Conservation (phyloP, 1,140 invertebrate genomes). For the Bombus waltoni region DNA sequence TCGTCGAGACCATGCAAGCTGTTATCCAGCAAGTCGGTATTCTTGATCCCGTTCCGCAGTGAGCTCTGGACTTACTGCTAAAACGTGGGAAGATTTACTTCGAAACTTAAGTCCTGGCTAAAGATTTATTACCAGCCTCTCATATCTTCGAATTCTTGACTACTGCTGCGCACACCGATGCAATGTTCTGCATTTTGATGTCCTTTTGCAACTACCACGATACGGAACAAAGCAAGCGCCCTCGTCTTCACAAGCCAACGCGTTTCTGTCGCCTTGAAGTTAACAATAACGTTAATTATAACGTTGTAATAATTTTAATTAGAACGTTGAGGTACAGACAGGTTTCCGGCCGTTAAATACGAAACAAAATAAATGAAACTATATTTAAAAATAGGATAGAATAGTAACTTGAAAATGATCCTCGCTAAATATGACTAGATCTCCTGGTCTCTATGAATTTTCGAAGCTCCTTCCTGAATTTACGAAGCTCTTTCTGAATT, state of each 20-base stretch:
- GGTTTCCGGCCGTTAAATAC: too few relatives aligned
- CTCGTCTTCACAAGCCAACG: not conserved
- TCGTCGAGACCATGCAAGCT: conserved; percentile 66
- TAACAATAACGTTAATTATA: too few relatives aligned
- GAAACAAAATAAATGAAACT: too few relatives aligned
- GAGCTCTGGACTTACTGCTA: conserved; percentile 81
- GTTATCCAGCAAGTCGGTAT: conserved; percentile 74
- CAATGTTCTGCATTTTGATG: conserved; percentile 64
- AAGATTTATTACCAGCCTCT: conserved; percentile 77
- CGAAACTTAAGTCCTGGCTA: conserved; percentile 79
- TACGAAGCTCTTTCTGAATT: too few relatives aligned
- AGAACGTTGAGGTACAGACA: too few relatives aligned
- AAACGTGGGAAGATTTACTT: conserved; percentile 83
- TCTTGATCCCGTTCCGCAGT: conserved; percentile 79
- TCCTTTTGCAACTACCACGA: too few relatives aligned
- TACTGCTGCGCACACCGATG: conserved; percentile 49
- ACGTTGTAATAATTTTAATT: too few relatives aligned
- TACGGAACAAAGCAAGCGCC: not conserved
- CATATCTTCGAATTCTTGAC: conserved; percentile 64
- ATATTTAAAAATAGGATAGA: too few relatives aligned
- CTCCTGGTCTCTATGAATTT: too few relatives aligned
- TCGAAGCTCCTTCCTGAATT: too few relatives aligned
- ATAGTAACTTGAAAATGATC: too few relatives aligned
- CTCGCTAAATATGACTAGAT: too few relatives aligned
- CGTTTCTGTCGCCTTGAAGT: not conserved